Conservation (phyloP, 2,797 vertebrate genomes). For the Acridotheres tristis region DNA sequence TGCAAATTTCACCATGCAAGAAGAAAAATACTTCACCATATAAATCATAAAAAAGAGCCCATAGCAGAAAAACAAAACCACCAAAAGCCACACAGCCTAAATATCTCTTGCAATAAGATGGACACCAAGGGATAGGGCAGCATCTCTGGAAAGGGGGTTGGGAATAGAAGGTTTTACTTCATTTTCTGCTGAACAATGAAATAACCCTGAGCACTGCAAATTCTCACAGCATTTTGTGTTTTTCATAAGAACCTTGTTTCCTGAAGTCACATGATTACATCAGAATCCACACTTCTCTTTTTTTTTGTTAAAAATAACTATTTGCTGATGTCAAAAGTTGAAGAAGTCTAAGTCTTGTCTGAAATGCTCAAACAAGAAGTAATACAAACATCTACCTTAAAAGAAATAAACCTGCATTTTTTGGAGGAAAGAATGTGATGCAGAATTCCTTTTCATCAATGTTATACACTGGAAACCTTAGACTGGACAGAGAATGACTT, state of each 20-base stretch:
- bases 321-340: neutral
- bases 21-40: neutral
- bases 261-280: constrained; percentile 24
- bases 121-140: neutral
- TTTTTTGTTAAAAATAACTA: neutral
- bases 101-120: neutral
- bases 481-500: neutral
- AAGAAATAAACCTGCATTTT: neutral
- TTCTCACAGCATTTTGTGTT: neutral
- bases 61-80: neutral
- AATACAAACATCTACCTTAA: neutral
- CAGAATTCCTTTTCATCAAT: neutral
- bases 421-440: neutral
- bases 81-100: neutral
- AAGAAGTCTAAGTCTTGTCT: neutral
- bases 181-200: neutral
- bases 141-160: neutral
- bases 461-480: neutral
- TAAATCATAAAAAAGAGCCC: neutral
- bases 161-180: neutral
- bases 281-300: constrained; percentile 16
- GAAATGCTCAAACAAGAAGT: neutral
- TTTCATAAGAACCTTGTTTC: neutral
- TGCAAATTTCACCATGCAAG: neutral
- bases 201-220: neutral